These are phyloP conservation scores for Bibio marci DNA, from an alignment of 2,888 invertebrate species.

Conservation along the genomic window DNA sequence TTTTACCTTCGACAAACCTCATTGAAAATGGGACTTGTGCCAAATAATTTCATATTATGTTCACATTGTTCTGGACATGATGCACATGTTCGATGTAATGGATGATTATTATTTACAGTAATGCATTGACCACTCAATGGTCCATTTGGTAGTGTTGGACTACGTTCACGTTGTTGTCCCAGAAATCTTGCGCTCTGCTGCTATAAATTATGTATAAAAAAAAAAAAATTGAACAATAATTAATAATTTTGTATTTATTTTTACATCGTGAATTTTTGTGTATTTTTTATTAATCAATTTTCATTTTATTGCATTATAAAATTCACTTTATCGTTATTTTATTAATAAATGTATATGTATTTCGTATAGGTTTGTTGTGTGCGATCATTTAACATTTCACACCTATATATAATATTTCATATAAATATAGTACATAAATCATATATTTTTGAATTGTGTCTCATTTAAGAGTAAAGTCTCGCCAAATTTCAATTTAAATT, in stretches of 20 bases:
- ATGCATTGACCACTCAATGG: slow-evolving; percentile 20
- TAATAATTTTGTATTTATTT: background rate
- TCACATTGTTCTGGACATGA: slow-evolving; percentile 29
- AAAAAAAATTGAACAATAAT: background rate
- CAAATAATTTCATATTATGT: slow-evolving; percentile 23
- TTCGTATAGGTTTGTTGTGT: too few species aligned
- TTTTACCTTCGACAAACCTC: slow-evolving; percentile 28
- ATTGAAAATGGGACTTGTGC: slow-evolving; percentile 21
- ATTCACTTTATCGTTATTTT: too few species aligned
- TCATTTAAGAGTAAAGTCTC: background rate
- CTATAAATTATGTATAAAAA: slow-evolving; percentile 16
- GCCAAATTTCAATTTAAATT: slow-evolving; percentile 5
- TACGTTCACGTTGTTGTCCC: slow-evolving; percentile 30
- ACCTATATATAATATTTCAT: background rate
- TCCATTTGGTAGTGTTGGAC: slow-evolving; percentile 25
- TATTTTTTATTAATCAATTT: too few species aligned
- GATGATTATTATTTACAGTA: slow-evolving; percentile 24
- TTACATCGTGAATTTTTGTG: background rate
- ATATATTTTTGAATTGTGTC: background rate
- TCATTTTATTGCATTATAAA: too few species aligned
- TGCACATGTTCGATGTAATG: slow-evolving; percentile 27
- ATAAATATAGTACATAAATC: background rate
- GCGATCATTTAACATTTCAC: too few species aligned
- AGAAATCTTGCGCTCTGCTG: slow-evolving; percentile 34
- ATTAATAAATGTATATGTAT: too few species aligned